Conservation (phyloP, 2,797 vertebrate genomes). For the Babyrousa celebensis region DNA sequence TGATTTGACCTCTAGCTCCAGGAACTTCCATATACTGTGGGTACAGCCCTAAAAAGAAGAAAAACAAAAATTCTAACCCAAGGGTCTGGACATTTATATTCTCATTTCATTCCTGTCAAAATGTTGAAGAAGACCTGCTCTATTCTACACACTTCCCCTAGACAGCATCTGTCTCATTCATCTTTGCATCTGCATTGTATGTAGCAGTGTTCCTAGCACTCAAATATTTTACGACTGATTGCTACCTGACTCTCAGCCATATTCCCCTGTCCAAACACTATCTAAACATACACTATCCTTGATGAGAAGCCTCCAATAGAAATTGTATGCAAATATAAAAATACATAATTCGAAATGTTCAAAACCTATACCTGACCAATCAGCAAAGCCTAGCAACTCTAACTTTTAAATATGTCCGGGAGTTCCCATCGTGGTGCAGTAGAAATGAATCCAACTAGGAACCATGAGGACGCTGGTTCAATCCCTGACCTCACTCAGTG, state of each 20-base stretch:
- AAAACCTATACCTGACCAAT: conserved; percentile 45
- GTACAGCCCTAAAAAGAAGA: too few species aligned
- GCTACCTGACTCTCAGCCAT: conserved; percentile 27
- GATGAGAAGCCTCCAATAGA: conserved; percentile 13
- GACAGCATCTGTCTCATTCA: not conserved
- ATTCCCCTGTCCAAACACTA: conserved; percentile 37
- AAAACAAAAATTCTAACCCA: conserved; percentile 53
- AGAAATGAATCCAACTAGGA: too few species aligned
- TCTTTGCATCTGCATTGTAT: not conserved
- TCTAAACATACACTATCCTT: conserved; percentile 30
- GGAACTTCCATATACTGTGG: too few species aligned
- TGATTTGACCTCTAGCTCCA: too few species aligned
- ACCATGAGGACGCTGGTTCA: too few species aligned
- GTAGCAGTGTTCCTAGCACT: not conserved
- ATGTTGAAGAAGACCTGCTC: not conserved
- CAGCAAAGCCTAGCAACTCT: conserved; percentile 43
- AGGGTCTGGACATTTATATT: not conserved
- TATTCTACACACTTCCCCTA: not conserved
- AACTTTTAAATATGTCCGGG: conserved; percentile 56
- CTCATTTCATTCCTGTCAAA: conserved; percentile 12
- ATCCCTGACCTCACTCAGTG: too few species aligned
- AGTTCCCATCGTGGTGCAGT: too few species aligned
- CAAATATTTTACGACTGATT: conserved; percentile 28
- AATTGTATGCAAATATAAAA: conserved; percentile 45
- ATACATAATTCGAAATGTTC: not conserved